Base-by-base conservation (phyloP, 2,113 vertebrate species). In the Eurystomus gularis region DNA sequence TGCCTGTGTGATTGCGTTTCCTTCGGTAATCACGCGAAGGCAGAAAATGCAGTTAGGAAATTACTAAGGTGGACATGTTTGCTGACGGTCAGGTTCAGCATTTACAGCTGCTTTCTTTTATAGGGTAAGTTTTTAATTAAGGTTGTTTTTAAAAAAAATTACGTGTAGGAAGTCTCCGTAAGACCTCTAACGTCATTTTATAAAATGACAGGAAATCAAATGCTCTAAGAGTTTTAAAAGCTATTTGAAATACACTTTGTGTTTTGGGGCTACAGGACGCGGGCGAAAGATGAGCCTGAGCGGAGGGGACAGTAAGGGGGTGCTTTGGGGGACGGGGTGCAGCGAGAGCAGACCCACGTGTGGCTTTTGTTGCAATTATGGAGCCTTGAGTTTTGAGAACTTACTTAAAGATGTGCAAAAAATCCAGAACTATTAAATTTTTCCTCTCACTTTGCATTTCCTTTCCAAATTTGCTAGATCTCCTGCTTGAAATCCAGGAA, bases 1-100 rank as follows among this genome's bases (percentile, higher is more conserved):
- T 94, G 93, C 83, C 96, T 96, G 93, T 94, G 89, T 95, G 93
- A 95, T 91, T 92, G 87, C 89, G 10, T 96, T 97, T 97, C 93
- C 94, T 71, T 93, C 9, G 76, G 83, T 79, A 95, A 94, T 96
- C 86, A 88, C 24, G 35, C 88, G 17, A 7, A 89, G 89, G 93
- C 91, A 94, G 93, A 80, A 88, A 71, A 86, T 9, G 86, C 76
- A 73, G 86, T 92, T 90, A 80, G 94, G 92, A 88, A 93, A 95
- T 94, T 94, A 90, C 93, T 54, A 65, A 93, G 82, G 71, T 97
- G 93, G 85, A 76, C 60, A 48, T 81, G 76, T 82, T 88, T 81
- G 83, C 72, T 88, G 92, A 91, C 69, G 86, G 78, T 55, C 94
- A 86, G 93, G 88, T 93, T 96, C 94, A 90, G 88, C 93, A 44